Conservation (phyloP, 1,140 invertebrate genomes). For the Cherax quadricarinatus region DNA sequence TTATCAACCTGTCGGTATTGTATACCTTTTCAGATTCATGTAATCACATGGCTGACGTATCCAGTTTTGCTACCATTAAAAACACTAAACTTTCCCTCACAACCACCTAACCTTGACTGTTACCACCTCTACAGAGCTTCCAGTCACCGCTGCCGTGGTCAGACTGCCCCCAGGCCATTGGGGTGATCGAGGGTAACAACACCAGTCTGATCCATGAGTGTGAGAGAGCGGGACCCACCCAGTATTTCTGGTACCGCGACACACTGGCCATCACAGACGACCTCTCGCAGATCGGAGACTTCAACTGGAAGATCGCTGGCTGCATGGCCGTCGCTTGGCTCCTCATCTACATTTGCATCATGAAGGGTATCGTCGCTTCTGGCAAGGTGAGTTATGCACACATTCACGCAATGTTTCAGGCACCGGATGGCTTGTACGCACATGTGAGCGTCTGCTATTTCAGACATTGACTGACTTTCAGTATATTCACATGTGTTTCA, state of each 20-base stretch:
- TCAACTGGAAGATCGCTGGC: slow-evolving; percentile 96
- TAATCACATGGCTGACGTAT: too few relatives aligned
- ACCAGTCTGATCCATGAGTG: slow-evolving; percentile 81
- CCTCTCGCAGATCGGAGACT: slow-evolving; percentile 88
- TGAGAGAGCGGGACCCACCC: slow-evolving; percentile 87
- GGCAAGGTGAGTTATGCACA: slow-evolving; percentile 86
- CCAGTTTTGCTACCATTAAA: too few relatives aligned
- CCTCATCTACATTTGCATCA: slow-evolving; percentile 96
- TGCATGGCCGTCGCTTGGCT: slow-evolving; percentile 95
- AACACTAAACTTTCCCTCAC: not conserved
- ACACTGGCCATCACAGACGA: slow-evolving; percentile 89
- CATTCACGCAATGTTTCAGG: too few relatives aligned
- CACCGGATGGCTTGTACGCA: too few relatives aligned
- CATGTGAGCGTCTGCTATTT: too few relatives aligned
- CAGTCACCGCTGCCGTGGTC: slow-evolving; percentile 93
- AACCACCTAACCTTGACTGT: not conserved
- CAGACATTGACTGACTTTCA: too few relatives aligned
- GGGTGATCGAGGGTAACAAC: slow-evolving; percentile 73
- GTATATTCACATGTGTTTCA: too few relatives aligned
- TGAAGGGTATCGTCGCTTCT: slow-evolving; percentile 98
- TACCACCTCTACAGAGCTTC: slow-evolving; percentile 82
- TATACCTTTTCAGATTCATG: too few relatives aligned
- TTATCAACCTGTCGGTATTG: too few relatives aligned
- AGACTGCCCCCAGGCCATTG: slow-evolving; percentile 85
- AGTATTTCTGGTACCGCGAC: slow-evolving; percentile 93